Conservation (phyloP, 2,113 vertebrate genomes). For the Aphelocoma coerulescens region DNA sequence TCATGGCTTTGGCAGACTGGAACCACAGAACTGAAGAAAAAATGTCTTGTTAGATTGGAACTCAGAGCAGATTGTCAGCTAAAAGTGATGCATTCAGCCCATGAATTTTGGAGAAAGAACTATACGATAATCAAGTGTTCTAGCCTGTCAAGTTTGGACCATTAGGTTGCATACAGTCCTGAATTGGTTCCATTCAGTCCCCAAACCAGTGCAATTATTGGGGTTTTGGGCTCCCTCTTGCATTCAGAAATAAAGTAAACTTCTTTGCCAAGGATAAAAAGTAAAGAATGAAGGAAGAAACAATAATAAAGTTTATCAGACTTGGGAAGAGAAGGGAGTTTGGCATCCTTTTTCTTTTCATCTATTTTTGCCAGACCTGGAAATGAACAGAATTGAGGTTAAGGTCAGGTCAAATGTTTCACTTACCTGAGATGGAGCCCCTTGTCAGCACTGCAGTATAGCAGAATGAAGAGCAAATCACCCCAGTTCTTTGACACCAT, state of each 20-base stretch:
- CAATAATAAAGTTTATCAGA: neutral
- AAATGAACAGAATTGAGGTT: neutral
- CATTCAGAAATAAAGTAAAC: neutral
- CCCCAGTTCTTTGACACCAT: neutral
- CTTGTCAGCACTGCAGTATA: neutral
- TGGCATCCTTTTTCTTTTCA: neutral
- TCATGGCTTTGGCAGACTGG: neutral
- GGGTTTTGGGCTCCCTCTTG: neutral
- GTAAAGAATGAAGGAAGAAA: neutral
- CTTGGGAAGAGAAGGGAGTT: neutral
- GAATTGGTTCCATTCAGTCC: neutral
- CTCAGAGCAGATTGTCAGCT: neutral
- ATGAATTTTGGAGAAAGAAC: neutral
- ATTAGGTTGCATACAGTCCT: neutral
- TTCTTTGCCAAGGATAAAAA: neutral
- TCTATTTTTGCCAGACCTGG: neutral
- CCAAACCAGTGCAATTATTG: neutral
- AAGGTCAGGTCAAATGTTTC: neutral
- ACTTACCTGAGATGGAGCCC: neutral
- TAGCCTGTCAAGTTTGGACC: neutral
- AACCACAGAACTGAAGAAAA: neutral
- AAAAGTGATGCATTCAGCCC: neutral
- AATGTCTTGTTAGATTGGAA: neutral
- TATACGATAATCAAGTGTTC: neutral
- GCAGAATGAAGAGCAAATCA: neutral